Evolutionary conservation across 2,113 vertebrate genomes (phyloP).

Genomic region (Plecotus auritus): DNA sequence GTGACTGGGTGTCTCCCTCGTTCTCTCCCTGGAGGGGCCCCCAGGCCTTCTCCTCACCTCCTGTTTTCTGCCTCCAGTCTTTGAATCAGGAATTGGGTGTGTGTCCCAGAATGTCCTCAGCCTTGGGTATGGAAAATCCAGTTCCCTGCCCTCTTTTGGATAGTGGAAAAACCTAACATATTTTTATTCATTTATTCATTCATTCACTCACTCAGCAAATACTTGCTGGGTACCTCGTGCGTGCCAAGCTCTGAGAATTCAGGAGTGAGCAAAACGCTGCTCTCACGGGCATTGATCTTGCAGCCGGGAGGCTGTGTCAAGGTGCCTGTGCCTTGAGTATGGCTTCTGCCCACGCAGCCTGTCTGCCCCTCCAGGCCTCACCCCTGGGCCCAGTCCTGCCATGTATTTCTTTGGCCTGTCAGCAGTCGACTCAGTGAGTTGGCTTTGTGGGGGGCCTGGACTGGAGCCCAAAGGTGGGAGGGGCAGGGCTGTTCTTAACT

Average conservation of each 20-base stretch:
- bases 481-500: neutral
- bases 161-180: neutral
- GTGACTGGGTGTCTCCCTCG: neutral
- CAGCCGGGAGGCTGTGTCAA: neutral
- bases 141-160: neutral
- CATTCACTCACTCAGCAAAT: neutral
- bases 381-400: neutral
- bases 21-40: neutral
- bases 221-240: neutral
- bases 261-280: neutral
- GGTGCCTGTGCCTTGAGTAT: neutral
- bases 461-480: neutral
- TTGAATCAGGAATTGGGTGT: neutral
- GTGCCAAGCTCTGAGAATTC: neutral
- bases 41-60: neutral
- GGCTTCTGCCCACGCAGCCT: neutral
- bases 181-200: neutral
- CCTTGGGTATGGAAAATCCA: neutral
- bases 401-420: neutral
- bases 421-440: neutral
- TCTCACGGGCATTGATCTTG: neutral
- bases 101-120: neutral
- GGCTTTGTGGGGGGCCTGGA: slow-evolving; percentile 5
- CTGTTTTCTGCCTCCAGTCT: neutral
- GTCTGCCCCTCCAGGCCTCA: neutral